phyloP scores from a whole-genome alignment of 2,113 vertebrate species.

The Herpetotheres cachinnans region DNA sequence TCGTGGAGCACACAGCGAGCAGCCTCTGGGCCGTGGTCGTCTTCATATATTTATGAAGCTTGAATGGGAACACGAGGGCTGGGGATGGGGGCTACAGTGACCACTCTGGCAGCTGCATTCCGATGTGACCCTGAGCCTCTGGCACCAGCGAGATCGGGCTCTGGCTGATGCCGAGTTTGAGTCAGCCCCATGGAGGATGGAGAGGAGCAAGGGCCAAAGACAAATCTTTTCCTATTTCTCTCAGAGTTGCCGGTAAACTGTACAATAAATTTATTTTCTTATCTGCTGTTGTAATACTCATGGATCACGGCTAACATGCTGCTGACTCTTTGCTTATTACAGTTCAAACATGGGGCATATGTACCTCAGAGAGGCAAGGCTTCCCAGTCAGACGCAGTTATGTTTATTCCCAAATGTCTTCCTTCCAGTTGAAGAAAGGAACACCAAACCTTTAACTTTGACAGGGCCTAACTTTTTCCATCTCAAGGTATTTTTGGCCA shows the following conservation, averaged over 20 bases:
- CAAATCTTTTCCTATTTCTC: neutral
- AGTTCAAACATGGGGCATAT: neutral
- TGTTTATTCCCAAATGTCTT: neutral
- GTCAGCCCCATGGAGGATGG: neutral
- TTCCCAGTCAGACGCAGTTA: neutral
- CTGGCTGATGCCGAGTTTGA: neutral
- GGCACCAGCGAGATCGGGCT: neutral
- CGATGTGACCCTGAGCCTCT: neutral
- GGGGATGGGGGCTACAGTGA: neutral
- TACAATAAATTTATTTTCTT: neutral
- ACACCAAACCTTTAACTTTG: neutral
- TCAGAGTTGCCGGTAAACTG: neutral
- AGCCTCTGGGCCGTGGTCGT: neutral
- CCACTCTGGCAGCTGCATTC: rapidly evolving
- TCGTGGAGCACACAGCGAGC: rapidly evolving
- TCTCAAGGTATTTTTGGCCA: neutral
- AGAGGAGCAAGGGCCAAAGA: neutral
- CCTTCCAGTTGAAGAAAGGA: neutral
- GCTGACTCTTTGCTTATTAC: neutral
- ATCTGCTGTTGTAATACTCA: neutral
- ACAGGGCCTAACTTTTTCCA: neutral
- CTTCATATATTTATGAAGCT: neutral
- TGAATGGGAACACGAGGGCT: neutral
- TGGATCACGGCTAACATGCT: neutral
- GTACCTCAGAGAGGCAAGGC: neutral